A percentile compares a stretch with the other conserved stretches of the same genome.
Evolutionary conservation across 2,888 invertebrate species (phyloP).

Genomic region (Tortrix viridana): DNA sequence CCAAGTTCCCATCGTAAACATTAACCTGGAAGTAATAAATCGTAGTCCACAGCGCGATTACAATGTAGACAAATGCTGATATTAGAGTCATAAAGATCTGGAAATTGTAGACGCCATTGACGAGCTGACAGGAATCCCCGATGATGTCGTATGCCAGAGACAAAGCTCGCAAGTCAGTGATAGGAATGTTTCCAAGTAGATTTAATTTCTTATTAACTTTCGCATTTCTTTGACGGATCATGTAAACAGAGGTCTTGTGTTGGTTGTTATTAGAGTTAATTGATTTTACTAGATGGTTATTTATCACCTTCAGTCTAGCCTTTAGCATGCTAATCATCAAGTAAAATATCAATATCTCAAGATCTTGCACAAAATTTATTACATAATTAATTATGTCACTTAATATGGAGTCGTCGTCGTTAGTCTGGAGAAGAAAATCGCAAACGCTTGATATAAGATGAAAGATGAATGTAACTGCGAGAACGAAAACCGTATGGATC

Average conservation of each 20-base stretch:
- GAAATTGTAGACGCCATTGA: conserved; percentile 63
- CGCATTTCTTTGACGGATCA: conserved; percentile 38
- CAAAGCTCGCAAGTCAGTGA: conserved; percentile 55
- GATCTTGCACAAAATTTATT: conserved; percentile 50
- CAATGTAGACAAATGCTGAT: conserved; percentile 59
- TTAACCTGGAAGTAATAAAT: conserved; percentile 53
- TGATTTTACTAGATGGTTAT: conserved; percentile 54
- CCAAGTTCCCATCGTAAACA: conserved; percentile 46
- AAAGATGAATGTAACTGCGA: conserved; percentile 42
- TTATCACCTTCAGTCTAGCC: conserved; percentile 53
- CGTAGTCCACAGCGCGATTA: conserved; percentile 61
- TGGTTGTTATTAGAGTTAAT: conserved; percentile 37
- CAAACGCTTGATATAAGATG: conserved; percentile 43
- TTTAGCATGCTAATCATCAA: conserved; percentile 54
- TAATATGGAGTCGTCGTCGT: conserved; percentile 28
- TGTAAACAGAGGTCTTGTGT: conserved; percentile 17
- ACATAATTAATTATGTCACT: conserved; percentile 16
- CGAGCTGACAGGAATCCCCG: conserved; percentile 54
- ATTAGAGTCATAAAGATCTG: conserved; percentile 64
- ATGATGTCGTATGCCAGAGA: conserved; percentile 57
- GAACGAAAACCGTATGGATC: conserved; percentile 39
- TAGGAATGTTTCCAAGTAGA: conserved; percentile 50
- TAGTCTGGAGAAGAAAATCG: conserved; percentile 41
- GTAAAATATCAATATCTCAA: conserved; percentile 58
- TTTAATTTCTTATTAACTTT: conserved; percentile 44